phyloP scores from a whole-genome alignment of 1,140 invertebrate genomes.

The Drosophila murphyi region DNA sequence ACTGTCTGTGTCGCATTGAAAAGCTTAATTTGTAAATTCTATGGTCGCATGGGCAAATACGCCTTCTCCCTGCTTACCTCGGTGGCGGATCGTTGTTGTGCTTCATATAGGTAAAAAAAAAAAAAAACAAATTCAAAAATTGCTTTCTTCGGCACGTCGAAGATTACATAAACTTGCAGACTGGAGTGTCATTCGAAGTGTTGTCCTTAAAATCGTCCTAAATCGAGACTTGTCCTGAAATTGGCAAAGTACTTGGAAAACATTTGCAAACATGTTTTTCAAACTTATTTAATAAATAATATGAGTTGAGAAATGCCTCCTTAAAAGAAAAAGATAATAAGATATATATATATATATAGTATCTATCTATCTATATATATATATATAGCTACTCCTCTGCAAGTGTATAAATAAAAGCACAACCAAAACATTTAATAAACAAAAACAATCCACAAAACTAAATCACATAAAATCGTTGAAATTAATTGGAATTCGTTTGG shows the following conservation, averaged over 20 bases:
- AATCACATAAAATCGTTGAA: background rate
- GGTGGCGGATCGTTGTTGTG: constrained; percentile 81
- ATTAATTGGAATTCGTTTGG: background rate
- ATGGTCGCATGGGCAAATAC: constrained; percentile 76
- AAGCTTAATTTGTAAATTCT: constrained; percentile 81
- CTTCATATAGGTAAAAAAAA: constrained; percentile 80
- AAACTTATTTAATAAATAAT: no score
- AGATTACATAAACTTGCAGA: background rate
- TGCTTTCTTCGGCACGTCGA: background rate
- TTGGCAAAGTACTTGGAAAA: no score
- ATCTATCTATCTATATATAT: no score
- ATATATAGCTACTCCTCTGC: background rate
- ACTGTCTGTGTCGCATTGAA: constrained; percentile 18
- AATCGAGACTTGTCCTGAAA: no score
- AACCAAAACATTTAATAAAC: background rate
- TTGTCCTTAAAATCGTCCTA: no score
- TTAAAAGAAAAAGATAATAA: no score
- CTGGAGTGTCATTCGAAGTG: no score
- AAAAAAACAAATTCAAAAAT: background rate
- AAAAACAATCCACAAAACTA: background rate
- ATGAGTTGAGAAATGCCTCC: no score
- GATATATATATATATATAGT: no score
- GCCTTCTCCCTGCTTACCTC: constrained; percentile 79
- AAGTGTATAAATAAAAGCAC: background rate
- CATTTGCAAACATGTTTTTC: no score